phyloP scores from a whole-genome alignment of 2,113 vertebrate species.

The Tragulus kanchil region DNA sequence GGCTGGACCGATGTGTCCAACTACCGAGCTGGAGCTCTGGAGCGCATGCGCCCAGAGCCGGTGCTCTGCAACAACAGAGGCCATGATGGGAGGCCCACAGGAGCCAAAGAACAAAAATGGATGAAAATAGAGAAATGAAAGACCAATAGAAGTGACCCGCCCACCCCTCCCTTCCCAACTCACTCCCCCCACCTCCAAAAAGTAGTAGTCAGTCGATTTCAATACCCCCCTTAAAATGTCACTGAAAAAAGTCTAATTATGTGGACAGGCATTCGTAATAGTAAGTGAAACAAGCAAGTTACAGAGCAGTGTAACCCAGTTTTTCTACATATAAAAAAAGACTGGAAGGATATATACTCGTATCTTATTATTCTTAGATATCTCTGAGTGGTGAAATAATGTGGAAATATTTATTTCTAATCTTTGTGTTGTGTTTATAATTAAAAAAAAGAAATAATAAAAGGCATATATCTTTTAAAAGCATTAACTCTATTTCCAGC shows the following conservation, averaged over 20 bases:
- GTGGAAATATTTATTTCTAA: background rate
- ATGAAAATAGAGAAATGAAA: no score
- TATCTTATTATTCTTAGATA: background rate
- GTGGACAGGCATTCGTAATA: background rate
- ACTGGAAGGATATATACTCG: background rate
- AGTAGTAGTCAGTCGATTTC: background rate
- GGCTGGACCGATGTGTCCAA: no score
- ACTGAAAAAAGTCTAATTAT: background rate
- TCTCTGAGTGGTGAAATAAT: background rate
- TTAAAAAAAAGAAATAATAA: conserved; percentile 39
- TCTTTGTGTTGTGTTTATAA: background rate
- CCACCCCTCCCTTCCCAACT: no score
- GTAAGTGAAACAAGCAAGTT: background rate
- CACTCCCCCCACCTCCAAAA: no score
- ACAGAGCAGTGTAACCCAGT: background rate
- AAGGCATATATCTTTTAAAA: background rate
- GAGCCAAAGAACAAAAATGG: no score
- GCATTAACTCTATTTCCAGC: background rate
- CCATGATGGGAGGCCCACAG: no score
- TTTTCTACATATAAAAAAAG: background rate
- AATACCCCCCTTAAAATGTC: background rate
- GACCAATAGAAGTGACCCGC: no score
- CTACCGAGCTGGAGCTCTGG: no score
- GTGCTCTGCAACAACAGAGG: no score
- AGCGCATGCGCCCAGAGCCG: no score